These are phyloP conservation scores for Ochlodes sylvanus DNA, from an alignment of 2,888 invertebrate species.

Conservation along the genomic window DNA sequence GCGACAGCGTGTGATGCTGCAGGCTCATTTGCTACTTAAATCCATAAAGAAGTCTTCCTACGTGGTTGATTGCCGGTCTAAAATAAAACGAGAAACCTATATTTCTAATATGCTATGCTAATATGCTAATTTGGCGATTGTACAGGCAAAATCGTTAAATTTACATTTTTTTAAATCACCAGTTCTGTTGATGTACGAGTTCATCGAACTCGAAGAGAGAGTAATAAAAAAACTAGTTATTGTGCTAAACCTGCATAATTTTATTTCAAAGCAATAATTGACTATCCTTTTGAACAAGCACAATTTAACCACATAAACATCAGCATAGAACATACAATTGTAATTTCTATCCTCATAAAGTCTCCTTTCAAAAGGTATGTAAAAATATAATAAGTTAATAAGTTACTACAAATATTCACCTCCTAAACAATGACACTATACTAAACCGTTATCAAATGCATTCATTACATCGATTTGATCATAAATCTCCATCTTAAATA, in stretches of 20 bases:
- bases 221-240: conserved; percentile 1
- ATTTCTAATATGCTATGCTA: no score
- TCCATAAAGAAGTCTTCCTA: no score
- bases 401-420: conserved; percentile 40
- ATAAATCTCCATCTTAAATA: conserved; percentile 42
- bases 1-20: no score
- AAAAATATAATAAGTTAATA: conserved; percentile 44
- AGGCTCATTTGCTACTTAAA: no score
- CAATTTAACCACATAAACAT: conserved; percentile 49
- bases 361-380: conserved; percentile 44
- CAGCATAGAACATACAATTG: conserved; percentile 37
- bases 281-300: conserved; percentile 47
- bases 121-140: no score
- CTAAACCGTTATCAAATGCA: conserved; percentile 33
- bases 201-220: background rate
- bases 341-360: conserved; percentile 11
- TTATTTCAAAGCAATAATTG: conserved; percentile 41
- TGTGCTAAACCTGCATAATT: conserved; percentile 15
- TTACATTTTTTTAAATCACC: no score
- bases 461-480: conserved; percentile 25
- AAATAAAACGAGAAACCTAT: no score
- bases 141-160: no score
- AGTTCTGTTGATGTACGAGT: no score
- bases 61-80: no score
- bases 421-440: conserved; percentile 40